These are phyloP conservation scores for Lepidochrysops patricia DNA, from an alignment of 2,888 invertebrate species.

Conservation along the genomic window DNA sequence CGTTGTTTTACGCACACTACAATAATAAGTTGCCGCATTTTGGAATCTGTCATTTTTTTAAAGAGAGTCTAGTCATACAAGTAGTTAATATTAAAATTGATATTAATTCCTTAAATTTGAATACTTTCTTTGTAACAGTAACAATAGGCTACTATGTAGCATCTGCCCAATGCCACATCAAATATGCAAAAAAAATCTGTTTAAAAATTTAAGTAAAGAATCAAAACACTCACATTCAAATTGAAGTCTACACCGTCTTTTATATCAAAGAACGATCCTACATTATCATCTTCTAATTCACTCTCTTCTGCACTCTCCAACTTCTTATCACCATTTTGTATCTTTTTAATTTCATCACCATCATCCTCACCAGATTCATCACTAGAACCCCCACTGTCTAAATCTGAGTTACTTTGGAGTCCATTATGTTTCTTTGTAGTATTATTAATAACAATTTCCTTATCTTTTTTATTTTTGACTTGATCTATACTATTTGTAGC, in stretches of 20 bases:
- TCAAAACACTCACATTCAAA: constrained; percentile 41
- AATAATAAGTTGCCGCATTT: no score
- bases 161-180: neutral
- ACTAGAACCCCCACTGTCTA: constrained; percentile 16
- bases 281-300: constrained; percentile 28
- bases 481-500: constrained; percentile 21
- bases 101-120: constrained; percentile 12
- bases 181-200: neutral
- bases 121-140: no score
- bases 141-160: no score
- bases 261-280: constrained; percentile 47
- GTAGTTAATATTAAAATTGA: no score
- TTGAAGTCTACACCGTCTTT: constrained; percentile 49
- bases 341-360: constrained; percentile 31
- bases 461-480: constrained; percentile 23
- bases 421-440: neutral
- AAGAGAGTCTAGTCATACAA: no score
- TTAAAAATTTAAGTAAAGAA: neutral
- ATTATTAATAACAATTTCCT: neutral
- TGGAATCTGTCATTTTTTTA: no score
- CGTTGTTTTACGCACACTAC: no score
- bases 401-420: constrained; percentile 41
- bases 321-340: constrained; percentile 9
- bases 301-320: constrained; percentile 15
- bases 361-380: constrained; percentile 27